Evolutionary conservation across 1,140 invertebrate species (phyloP).

Genomic region (Coptotermes formosanus): DNA sequence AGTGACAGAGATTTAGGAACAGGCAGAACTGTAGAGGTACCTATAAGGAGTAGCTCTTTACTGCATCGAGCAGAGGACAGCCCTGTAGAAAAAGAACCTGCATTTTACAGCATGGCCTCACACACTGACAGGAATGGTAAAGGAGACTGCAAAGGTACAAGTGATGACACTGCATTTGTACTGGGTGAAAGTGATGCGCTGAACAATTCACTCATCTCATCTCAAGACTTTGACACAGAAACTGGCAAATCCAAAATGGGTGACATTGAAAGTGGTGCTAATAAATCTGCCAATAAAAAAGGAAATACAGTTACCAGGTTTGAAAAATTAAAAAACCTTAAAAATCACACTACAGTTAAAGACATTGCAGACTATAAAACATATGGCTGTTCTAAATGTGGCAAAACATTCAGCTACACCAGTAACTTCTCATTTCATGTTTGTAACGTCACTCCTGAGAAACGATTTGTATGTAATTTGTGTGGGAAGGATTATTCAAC

Average conservation of each 20-base stretch:
- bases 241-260: neutral
- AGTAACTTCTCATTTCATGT: constrained; percentile 20
- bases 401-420: constrained; percentile 32
- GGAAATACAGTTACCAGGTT: neutral
- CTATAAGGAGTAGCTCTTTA: neutral
- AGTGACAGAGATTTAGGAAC: neutral
- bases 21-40: neutral
- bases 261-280: neutral
- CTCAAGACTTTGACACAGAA: neutral
- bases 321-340: neutral
- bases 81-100: neutral
- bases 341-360: neutral
- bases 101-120: neutral
- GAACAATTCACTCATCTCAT: neutral
- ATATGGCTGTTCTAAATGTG: constrained; percentile 40
- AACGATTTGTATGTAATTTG: constrained; percentile 46
- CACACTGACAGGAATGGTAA: neutral
- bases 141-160: neutral
- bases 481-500: constrained; percentile 52
- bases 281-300: neutral
- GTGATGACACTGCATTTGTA: neutral
- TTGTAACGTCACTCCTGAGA: constrained; percentile 20
- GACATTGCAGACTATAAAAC: constrained; percentile 56
- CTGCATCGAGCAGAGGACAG: neutral
- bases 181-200: neutral